Evolutionary conservation across 2,888 invertebrate genomes (phyloP).

Genomic region (Gortyna flavago): DNA sequence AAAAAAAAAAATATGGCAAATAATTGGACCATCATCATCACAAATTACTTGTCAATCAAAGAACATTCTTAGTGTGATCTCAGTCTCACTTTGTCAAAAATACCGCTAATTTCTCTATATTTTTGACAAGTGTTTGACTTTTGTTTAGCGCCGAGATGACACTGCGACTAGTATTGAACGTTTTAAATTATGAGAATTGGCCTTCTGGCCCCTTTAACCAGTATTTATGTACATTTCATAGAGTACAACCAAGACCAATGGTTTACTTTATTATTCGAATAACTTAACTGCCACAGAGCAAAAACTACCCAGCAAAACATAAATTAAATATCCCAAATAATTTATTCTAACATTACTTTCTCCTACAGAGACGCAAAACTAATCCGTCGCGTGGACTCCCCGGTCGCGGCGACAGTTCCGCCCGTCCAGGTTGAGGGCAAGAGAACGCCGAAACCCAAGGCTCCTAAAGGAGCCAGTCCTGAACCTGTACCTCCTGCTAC

Average conservation of each 20-base stretch:
- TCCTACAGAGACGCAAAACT: slow-evolving; percentile 83
- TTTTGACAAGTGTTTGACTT: too few relatives aligned
- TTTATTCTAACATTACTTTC: not conserved
- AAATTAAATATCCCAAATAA: not conserved
- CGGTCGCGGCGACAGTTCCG: slow-evolving; percentile 73
- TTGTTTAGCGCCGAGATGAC: not conserved
- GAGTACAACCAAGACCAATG: not conserved
- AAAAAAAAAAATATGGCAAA: not conserved
- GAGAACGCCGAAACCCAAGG: slow-evolving; percentile 90
- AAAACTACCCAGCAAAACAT: not conserved
- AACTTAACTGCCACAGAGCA: not conserved
- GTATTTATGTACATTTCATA: not conserved
- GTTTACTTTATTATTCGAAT: not conserved
- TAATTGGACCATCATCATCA: not conserved
- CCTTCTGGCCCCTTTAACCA: not conserved
- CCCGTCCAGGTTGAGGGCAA: slow-evolving; percentile 81
- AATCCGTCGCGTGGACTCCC: slow-evolving; percentile 81
- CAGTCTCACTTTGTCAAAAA: too few relatives aligned
- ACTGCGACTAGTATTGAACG: not conserved
- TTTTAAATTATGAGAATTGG: too few relatives aligned
- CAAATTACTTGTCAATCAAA: too few relatives aligned
- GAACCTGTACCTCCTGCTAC: slow-evolving; percentile 77
- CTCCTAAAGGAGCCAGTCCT: slow-evolving; percentile 91
- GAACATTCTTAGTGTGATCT: not conserved
- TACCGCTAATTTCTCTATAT: too few relatives aligned